Percentiles rank a stretch among this genome's conserved stretches.
phyloP scores from a whole-genome alignment of 2,797 vertebrate genomes.

The Myiotriccus ornatus region DNA sequence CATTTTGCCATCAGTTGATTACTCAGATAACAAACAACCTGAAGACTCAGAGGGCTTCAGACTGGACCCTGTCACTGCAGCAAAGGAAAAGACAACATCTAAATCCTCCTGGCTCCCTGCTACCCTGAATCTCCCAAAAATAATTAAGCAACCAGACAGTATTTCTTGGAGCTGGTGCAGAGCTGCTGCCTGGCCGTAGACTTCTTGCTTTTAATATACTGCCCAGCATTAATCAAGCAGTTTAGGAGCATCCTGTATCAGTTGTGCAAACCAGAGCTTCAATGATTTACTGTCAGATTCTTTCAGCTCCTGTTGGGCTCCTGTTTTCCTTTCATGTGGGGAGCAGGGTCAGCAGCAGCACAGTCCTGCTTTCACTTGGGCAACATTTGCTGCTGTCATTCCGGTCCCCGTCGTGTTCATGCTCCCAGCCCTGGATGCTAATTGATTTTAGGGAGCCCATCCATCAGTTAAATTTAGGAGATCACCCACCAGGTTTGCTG shows the following conservation, averaged over 20 bases:
- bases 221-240: conserved; percentile 58
- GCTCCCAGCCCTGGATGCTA: conserved; percentile 74
- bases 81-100: neutral
- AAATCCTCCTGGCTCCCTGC: neutral
- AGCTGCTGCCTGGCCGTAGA: neutral
- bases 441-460: conserved; percentile 89
- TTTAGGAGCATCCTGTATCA: conserved; percentile 52
- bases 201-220: conserved; percentile 43
- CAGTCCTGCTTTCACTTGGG: conserved; percentile 11
- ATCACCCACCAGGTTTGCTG: conserved; percentile 81
- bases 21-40: conserved; percentile 28
- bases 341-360: conserved; percentile 58
- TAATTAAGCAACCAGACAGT: neutral
- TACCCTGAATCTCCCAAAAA: neutral
- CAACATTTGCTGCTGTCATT: conserved; percentile 90
- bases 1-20: neutral
- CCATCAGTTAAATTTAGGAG: conserved; percentile 72
- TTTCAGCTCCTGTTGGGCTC: conserved; percentile 67
- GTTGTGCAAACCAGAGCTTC: conserved; percentile 20
- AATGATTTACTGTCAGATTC: conserved; percentile 67
- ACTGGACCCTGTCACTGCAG: neutral
- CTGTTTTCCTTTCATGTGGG: conserved; percentile 72
- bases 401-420: conserved; percentile 66
- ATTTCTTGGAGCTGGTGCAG: neutral
- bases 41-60: neutral